Evolutionary conservation across 2,113 vertebrate species (phyloP), one percentile per base, ranked within the genome.

Genomic region (Oxyura jamaicensis): DNA sequence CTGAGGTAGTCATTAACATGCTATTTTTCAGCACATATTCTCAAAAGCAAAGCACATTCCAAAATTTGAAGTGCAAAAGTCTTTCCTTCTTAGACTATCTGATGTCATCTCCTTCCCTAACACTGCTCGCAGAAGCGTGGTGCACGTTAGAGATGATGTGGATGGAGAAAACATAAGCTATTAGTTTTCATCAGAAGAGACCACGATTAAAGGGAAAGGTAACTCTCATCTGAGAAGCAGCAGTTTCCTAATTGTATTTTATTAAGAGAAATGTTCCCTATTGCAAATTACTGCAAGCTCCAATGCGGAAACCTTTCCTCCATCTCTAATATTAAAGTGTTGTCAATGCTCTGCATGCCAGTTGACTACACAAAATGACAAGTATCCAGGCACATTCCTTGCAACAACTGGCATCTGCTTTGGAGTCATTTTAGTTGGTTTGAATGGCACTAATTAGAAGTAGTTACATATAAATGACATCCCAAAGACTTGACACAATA

Each of bases 391-490:
- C 95, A 92, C 86, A 92, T 91, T 91, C 95, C 86, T 82, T 96
- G 86, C 93, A 95, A 96, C 89, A 93, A 96, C 96, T 94, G 93
- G 96, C 95, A 97, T 96, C 95, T 96, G 96, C 88, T 95, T 80
- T 73, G 86, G 92, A 97, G 96, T 89, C 92, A 48, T 96, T 87
- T 89, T 87, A 96, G 88, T 89, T 92, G 93, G 93, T 94, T 96
- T 97, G 96, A 97, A 97, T 97, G 96, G 92, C 96, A 94, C 92
- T 97, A 97, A 97, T 97, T 97, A 96, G 96, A 90, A 95, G 96
- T 59, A 95, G 96, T 96, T 97, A 96, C 93, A 96, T 76, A 97
- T 73, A 96, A 96, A 97, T 96, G 92, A 94, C 95, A 96, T 96
- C 93, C 86, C 92, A 92, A 97, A 93, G 95, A 85, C 96, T 97